Evolutionary conservation across 1,140 invertebrate species (phyloP), one percentile per base, ranked within the genome.

Genomic region (Holcopasites calliopsidis): DNA sequence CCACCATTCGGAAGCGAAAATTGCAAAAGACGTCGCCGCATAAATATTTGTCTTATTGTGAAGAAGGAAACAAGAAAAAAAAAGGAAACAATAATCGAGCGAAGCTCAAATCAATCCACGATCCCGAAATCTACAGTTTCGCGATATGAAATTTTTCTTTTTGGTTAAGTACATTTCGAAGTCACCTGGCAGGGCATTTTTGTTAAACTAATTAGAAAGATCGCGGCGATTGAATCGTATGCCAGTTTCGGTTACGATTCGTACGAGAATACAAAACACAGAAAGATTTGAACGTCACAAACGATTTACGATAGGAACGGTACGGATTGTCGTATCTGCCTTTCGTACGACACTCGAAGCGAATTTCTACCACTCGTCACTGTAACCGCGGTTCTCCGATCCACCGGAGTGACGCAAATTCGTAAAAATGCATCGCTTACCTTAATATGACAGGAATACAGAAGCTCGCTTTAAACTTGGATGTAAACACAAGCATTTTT

Each of bases 401-500:
- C 23, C 10, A 68, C 40, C 21, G 0, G 3, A 16, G 4, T 18
- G 6, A 16, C 23, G 3, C 33, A 76, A 71, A 57, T 50, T n/a
- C 21, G 47, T 62, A 74, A 44, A 68, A 58, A 74, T 79, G 82
- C 78, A 78, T 87, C 80, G 84, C 91, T 91, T 91, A 91, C 91
- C 91, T 91, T 86, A 86, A 84, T 86, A 85, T 91, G 91, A 92
- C 90, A 91, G 91, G 85, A 90, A 88, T 88, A 88, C 85, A 88
- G 85, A 88, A 86, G 85, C 84, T 90, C 82, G 85, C 80, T 88
- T 85, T 75, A 80, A 89, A 86, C 82, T 90, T 85, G 79, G 86
- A 92, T 91, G 91, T 92, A 92, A 92, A 92, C 91, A 92, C 87
- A 91, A 88, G 86, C 91, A 92, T 92, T 89, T 90, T 91, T 85